phyloP scores from a whole-genome alignment of 2,113 vertebrate species.

The Ibidorhyncha struthersii region DNA sequence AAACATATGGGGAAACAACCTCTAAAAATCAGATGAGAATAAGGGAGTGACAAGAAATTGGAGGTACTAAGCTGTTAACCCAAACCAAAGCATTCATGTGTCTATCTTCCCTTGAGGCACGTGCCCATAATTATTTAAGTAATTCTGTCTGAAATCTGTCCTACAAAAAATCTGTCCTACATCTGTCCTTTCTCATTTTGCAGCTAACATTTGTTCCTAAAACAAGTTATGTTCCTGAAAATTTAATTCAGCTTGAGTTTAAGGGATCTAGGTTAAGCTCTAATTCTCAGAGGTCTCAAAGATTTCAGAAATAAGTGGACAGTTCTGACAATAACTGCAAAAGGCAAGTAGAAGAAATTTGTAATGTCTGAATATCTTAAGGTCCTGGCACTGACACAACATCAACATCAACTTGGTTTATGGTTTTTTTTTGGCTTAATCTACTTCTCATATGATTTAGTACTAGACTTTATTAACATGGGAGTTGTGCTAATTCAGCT shows the following conservation, averaged over 20 bases:
- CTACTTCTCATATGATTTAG: background rate
- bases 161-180: background rate
- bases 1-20: background rate
- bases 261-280: background rate
- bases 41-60: background rate
- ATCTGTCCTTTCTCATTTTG: background rate
- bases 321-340: background rate
- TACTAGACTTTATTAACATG: background rate
- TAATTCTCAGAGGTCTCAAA: background rate
- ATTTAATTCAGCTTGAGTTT: background rate
- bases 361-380: background rate
- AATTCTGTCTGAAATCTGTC: background rate
- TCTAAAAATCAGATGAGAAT: background rate
- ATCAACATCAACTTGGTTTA: background rate
- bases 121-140: background rate
- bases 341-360: background rate
- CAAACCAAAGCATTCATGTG: fast-evolving
- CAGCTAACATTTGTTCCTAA: background rate
- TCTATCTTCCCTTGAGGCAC: background rate
- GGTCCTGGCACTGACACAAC: background rate
- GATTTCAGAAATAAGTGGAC: background rate
- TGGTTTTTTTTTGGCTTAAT: background rate
- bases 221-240: background rate
- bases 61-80: background rate
- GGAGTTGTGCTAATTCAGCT: background rate